Evolutionary conservation across 2,113 vertebrate species (phyloP).

Genomic region (Actinemys pallida): DNA sequence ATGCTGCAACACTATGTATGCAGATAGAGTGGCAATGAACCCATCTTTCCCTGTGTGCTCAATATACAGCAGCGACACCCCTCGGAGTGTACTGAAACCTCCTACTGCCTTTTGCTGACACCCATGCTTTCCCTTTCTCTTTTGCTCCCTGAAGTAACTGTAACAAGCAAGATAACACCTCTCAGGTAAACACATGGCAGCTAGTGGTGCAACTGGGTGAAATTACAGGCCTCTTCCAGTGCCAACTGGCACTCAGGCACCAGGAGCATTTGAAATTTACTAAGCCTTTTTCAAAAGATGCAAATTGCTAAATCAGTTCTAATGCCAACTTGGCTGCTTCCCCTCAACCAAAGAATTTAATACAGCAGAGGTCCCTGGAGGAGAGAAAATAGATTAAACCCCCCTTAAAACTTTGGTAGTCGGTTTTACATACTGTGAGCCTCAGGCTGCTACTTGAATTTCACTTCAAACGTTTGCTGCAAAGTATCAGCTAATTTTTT

Average conservation of each 20-base stretch:
- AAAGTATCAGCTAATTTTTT: constrained; percentile 58
- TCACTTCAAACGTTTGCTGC: constrained; percentile 67
- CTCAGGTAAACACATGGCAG: not conserved
- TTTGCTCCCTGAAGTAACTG: not conserved
- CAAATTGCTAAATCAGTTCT: constrained; percentile 46
- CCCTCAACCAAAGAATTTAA: constrained; percentile 48
- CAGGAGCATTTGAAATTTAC: not conserved
- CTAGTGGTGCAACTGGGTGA: not conserved
- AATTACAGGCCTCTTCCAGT: not conserved
- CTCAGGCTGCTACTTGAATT: constrained; percentile 70
- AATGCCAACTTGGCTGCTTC: constrained; percentile 49
- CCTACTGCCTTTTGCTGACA: not conserved
- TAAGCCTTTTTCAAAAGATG: constrained; percentile 56
- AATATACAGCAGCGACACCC: not conserved
- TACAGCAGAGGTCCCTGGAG: constrained; percentile 58
- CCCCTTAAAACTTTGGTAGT: constrained; percentile 50
- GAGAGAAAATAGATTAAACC: constrained; percentile 55
- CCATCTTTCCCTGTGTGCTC: not conserved
- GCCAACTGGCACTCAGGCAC: not conserved
- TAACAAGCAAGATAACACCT: not conserved
- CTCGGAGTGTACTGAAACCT: rapidly evolving
- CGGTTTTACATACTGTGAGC: constrained; percentile 70
- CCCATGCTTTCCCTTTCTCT: not conserved
- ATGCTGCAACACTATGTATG: not conserved
- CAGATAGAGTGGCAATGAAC: not conserved